Conservation (phyloP, 1,140 invertebrate genomes). For the Meloidogyne chitwoodi region DNA sequence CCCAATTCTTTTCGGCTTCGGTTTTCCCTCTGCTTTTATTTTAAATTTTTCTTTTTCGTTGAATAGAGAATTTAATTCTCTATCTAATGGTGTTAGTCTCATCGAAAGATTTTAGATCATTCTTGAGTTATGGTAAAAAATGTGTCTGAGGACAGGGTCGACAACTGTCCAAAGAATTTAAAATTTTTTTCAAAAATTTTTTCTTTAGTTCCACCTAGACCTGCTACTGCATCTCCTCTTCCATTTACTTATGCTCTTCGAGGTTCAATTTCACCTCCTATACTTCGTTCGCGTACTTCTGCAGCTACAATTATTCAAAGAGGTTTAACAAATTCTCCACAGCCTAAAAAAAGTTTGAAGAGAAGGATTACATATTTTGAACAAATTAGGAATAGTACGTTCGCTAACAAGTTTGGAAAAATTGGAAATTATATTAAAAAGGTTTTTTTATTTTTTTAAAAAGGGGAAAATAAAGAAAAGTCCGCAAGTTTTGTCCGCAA, state of each 20-base stretch:
- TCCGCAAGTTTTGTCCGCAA: too few species aligned
- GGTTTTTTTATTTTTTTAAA: background rate
- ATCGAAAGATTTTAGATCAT: too few species aligned
- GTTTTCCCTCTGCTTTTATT: background rate
- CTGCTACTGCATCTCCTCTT: background rate
- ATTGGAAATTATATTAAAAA: background rate
- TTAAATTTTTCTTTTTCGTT: too few species aligned
- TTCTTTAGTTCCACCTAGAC: background rate
- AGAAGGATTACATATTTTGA: background rate
- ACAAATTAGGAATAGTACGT: background rate
- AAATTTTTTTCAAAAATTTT: too few species aligned
- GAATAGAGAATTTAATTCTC: too few species aligned
- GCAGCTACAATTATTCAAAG: background rate
- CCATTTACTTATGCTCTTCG: background rate
- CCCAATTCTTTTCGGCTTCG: too few species aligned
- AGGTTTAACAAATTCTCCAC: background rate
- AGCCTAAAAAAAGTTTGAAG: background rate
- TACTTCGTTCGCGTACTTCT: slow-evolving; percentile 6
- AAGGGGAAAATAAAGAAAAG: too few species aligned
- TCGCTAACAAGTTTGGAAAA: background rate
- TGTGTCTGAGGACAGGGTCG: too few species aligned
- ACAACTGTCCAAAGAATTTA: too few species aligned
- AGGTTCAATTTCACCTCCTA: background rate
- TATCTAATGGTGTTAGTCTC: too few species aligned
- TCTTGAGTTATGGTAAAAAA: too few species aligned